Evolutionary conservation across 2,888 invertebrate species (phyloP).

Genomic region (Antitype chi): DNA sequence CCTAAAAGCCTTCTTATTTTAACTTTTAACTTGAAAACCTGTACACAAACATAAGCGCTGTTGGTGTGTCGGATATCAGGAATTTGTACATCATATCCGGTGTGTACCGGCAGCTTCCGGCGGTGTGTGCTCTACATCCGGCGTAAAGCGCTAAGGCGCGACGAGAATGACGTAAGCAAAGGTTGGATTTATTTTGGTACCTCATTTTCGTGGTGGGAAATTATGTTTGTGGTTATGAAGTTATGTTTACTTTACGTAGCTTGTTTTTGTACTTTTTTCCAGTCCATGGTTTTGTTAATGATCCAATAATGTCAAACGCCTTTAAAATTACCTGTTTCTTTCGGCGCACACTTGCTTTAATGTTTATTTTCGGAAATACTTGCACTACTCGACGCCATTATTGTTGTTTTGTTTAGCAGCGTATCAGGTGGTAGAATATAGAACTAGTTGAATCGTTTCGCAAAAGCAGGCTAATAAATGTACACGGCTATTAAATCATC

Average conservation of each 20-base stretch:
- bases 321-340: too few species aligned
- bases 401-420: too few species aligned
- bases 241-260: background rate
- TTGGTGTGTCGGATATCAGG: slow-evolving; percentile 81
- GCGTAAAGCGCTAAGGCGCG: slow-evolving; percentile 58
- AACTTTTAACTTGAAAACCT: slow-evolving; percentile 39
- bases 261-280: background rate
- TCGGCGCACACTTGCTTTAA: too few species aligned
- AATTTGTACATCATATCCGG: slow-evolving; percentile 88
- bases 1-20: slow-evolving; percentile 34
- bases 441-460: too few species aligned
- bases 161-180: slow-evolving; percentile 54
- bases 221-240: slow-evolving; percentile 1
- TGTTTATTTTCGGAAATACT: too few species aligned
- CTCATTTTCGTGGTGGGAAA: slow-evolving; percentile 24
- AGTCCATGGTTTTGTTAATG: too few species aligned
- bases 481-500: too few species aligned
- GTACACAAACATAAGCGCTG: slow-evolving; percentile 68
- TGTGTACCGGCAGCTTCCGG: slow-evolving; percentile 83
- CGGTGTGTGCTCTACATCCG: slow-evolving; percentile 72
- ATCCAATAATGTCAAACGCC: too few species aligned
- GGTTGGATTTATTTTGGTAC: slow-evolving; percentile 39
- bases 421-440: too few species aligned
- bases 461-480: too few species aligned
- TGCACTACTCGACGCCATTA: too few species aligned